A percentile compares a stretch with the other conserved stretches of the same genome.
phyloP scores from a whole-genome alignment of 2,113 vertebrate species.

The Mohoua ochrocephala region DNA sequence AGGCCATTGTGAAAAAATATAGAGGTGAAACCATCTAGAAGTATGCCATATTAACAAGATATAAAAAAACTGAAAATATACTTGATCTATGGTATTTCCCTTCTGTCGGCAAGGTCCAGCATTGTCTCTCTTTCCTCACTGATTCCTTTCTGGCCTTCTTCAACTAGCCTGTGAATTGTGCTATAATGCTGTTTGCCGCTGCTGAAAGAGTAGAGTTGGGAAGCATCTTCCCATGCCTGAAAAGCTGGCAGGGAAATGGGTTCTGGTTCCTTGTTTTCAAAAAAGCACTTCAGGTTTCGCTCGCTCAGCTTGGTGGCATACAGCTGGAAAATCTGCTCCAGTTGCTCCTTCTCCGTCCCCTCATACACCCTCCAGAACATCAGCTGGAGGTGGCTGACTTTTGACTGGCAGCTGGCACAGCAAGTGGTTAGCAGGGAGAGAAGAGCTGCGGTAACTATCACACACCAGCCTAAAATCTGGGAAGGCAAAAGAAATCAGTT shows the following conservation, averaged over 20 bases:
- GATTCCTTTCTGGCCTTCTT: constrained; percentile 58
- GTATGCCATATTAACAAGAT: background rate
- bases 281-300: constrained; percentile 84
- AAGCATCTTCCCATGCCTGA: constrained; percentile 81
- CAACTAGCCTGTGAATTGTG: constrained; percentile 81
- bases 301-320: constrained; percentile 81
- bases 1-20: background rate
- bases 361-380: constrained; percentile 82
- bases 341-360: constrained; percentile 76
- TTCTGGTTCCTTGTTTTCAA: constrained; percentile 72
- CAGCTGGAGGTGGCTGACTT: constrained; percentile 85
- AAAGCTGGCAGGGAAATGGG: constrained; percentile 72
- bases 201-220: constrained; percentile 75
- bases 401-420: constrained; percentile 78
- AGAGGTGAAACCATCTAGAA: background rate
- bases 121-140: constrained; percentile 67
- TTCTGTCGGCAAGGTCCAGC: constrained; percentile 60
- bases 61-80: background rate
- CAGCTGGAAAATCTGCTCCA: constrained; percentile 71
- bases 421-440: constrained; percentile 78
- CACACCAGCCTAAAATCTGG: constrained; percentile 85
- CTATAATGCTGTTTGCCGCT: constrained; percentile 77
- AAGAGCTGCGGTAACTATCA: constrained; percentile 76
- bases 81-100: constrained; percentile 44
- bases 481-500: background rate